These are phyloP conservation scores for Pyrrhosoma nymphula DNA, from an alignment of 2,888 invertebrate species.

Conservation along the genomic window DNA sequence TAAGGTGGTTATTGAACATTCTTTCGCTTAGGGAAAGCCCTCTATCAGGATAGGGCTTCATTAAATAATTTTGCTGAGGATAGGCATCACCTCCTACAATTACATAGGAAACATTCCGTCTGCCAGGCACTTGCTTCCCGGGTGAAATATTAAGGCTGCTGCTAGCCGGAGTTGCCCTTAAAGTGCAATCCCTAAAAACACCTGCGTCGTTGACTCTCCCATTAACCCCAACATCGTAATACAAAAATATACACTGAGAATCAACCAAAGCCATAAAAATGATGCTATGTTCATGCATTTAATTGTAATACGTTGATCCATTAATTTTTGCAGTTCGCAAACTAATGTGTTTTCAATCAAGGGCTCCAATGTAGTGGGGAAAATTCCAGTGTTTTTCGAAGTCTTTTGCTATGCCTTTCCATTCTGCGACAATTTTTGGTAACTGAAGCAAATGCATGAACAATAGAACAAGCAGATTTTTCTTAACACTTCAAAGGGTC, in stretches of 20 bases:
- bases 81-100: background rate
- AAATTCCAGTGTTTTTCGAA: background rate
- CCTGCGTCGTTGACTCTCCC: background rate
- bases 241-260: background rate
- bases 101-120: background rate
- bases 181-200: conserved; percentile 1
- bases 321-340: background rate
- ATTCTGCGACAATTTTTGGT: background rate
- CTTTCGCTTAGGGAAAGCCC: background rate
- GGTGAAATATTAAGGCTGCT: background rate
- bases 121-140: background rate
- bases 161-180: background rate
- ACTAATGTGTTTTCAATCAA: background rate
- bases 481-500: background rate
- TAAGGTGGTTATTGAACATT: background rate
- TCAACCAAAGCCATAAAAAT: background rate
- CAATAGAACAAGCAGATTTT: background rate
- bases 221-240: conserved; percentile 12
- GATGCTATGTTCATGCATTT: background rate
- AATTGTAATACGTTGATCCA: background rate
- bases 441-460: background rate
- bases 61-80: background rate
- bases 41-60: conserved; percentile 10
- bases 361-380: background rate
- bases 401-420: background rate